A percentile compares a stretch with the other conserved stretches of the same genome.
Evolutionary conservation across 2,888 invertebrate species (phyloP).

Genomic region (Tenodera sinensis): DNA sequence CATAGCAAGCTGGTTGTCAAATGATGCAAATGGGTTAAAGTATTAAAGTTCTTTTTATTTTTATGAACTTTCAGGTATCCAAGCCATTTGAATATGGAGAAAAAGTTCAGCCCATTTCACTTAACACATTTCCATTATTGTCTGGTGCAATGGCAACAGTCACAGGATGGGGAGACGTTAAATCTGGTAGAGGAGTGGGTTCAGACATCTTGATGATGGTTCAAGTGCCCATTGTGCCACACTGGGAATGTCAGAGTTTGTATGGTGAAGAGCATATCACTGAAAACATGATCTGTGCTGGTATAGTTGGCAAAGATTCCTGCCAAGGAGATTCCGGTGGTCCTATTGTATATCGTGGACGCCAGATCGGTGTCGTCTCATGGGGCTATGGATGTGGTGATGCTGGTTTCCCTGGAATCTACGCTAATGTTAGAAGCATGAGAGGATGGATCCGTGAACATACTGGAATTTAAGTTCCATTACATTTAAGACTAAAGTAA

Average conservation of each 20-base stretch:
- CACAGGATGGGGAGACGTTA: background rate
- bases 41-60: background rate
- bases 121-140: background rate
- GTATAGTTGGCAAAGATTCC: background rate
- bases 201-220: background rate
- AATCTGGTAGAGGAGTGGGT: background rate
- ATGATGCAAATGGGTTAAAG: too few relatives aligned
- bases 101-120: background rate
- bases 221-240: background rate
- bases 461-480: background rate
- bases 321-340: background rate
- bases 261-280: background rate
- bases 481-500: background rate
- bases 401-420: background rate
- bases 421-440: background rate
- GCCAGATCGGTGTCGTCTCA: background rate
- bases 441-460: background rate
- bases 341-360: background rate
- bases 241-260: background rate
- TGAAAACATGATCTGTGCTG: constrained; percentile 2
- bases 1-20: too few relatives aligned
- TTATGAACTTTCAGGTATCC: background rate
- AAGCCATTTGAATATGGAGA: background rate
- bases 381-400: background rate
- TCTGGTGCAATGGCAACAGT: background rate